Evolutionary conservation across 2,113 vertebrate species (phyloP), one percentile per base, ranked within the genome.

Genomic region (Eretmochelys imbricata): DNA sequence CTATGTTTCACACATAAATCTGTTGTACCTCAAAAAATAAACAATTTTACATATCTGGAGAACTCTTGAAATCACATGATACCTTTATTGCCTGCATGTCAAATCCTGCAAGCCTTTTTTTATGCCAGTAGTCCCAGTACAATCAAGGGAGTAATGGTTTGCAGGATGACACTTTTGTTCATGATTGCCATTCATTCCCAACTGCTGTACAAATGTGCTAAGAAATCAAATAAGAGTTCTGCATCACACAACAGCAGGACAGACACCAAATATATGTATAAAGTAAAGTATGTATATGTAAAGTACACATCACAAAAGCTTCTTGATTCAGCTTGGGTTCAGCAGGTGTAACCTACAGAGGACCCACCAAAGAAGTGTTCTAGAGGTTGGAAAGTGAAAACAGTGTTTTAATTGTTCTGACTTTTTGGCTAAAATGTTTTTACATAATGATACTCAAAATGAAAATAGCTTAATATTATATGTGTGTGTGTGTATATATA

Each of bases 361-460:
- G 16, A 5, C 53, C 10, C 13, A 85, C 55, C 91, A 87, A 48
- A 82, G 50, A 35, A 84, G 2, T 80, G 48, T 57, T 84, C 10
- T 75, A 92, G 62, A 59, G 3, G 24, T 88, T 50, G 80, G 84
- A 89, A 53, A 79, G 84, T 89, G n/a, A 81, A 88, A 93, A 38
- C 4, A 75, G 24, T 4, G 0, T 1, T 87, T 54, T 24, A 89
- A 1, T 65, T 85, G 76, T 49, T 46, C 75, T 82, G 20, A 48
- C 59, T 13, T 9, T 42, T 29, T 79, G 20, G 4, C 65, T 94
- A 51, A 65, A 69, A 59, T 84, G 13, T 82, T 22, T 91, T 27
- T 35, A 19, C 3, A 3, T 82, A 3, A 29, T 72, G 27, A 76
- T 69, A 62, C 5, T 75, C 38, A 42, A 93, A 94, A 38, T 85